Evolutionary conservation across 1,140 invertebrate genomes (phyloP), one percentile per base, ranked within the genome.

Genomic region (Bursaphelenchus mucronatus): DNA sequence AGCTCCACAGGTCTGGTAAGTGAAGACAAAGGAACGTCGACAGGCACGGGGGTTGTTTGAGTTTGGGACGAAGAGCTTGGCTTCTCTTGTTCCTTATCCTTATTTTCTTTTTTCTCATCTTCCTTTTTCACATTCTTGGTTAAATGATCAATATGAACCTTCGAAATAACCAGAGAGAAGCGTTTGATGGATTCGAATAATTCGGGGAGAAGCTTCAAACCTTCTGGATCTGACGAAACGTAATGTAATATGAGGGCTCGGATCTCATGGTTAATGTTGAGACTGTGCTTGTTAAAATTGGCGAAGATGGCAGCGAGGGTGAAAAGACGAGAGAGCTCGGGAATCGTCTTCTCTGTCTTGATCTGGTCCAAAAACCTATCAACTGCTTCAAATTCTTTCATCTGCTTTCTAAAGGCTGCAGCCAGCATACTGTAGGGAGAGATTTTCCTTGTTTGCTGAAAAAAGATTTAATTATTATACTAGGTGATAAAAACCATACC

Each of bases 401-500:
- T 17, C 49, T 50, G 19, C 49, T 50, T 50, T 50, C 49, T 50
- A 5, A 50, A 30, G 5, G 49, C 49, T 30, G 15, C 49, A 50
- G 49, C 15, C 19, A 50, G 49, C 49, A 17, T 17, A 30, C 30
- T 30, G 5, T 30, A 30, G 2, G 30, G 30, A 65, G 13, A 61
- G 58, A 17, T 41, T 50, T 50, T 30, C 15, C 62, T 55, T 1
- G 61, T 39, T 63, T 63, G 53, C 41, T 65, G 61, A 15, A 19
- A 63, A 41, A 63, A 11, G 11, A 3, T 13, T 11, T n/a, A 64
- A 30, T 3, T 39, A 21, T 41, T 54, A 11, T 10, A 15, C 3
- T 3, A 17, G n/a, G 45, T 13, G 11, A 17, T 4, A 58, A 71
- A n/a, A 54, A 51, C 19, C 0, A 11, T 46, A 75, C 64, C 47